Evolutionary conservation across 30 jellyfish, hydroid and myxozoan species (phyloP), one percentile per base, ranked within the genome.

Genomic region (Sanderia malayensis): DNA sequence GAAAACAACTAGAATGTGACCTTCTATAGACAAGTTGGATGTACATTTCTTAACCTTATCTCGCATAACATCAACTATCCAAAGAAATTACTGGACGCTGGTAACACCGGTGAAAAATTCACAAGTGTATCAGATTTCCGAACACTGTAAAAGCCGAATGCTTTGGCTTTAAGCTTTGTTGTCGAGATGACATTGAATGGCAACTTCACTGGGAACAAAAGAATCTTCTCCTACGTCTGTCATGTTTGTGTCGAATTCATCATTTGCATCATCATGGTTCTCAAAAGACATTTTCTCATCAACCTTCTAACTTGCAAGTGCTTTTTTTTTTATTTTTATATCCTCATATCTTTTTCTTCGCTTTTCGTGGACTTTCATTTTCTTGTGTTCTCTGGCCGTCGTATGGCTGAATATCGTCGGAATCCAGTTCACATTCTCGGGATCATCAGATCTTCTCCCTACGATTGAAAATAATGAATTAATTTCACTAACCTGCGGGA

Each of bases 361-460:
- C 13, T 26, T 31, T 65, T 65, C 78, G 27, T 22, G 25, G 29
- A 18, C 23, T 49, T 29, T 26, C 64, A 18, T 29, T 49, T 30
- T 59, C 27, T 21, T 17, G 32, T 66, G 31, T 0, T 66, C 62
- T 31, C 33, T 21, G 17, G 10, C 26, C 2, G 63, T 22, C 0
- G 64, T 25, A 52, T 55, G 82, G 31, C 31, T 32, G 34, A 73
- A 73, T 20, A 73, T 45, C 17, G 86, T 23, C 30, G 86, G 86
- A 23, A 82, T 64, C 83, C 86, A 73, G 59, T 73, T 58, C n/a
- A 53, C 29, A 33, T 73, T 53, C 28, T 73, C 64, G 18, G 86
- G 86, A 23, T 73, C 70, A 58, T 73, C 86, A 11, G 80, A 73
- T 58, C 86, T 19, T 32, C 30, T 58, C 28, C 86, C 80, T 55